A percentile compares a stretch with the other conserved stretches of the same genome.
Evolutionary conservation across 1,140 invertebrate genomes (phyloP).

Genomic region (Belonocnema kinseyi): DNA sequence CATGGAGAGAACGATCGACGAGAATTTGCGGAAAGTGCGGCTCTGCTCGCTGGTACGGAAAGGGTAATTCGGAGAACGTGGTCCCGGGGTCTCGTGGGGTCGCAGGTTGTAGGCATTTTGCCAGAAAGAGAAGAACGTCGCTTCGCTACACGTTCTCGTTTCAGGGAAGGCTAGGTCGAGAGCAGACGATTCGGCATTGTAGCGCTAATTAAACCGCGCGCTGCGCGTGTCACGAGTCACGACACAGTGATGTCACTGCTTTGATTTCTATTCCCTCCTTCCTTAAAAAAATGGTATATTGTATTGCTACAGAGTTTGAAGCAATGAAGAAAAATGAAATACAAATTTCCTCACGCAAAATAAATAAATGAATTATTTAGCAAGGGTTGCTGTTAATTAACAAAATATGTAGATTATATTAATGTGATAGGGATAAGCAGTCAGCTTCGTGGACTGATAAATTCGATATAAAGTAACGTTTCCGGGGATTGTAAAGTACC

Average conservation of each 20-base stretch:
- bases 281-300: not conserved
- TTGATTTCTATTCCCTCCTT: constrained; percentile 62
- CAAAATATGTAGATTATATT: too few relatives aligned
- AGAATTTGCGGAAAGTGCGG: constrained; percentile 14
- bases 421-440: too few relatives aligned
- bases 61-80: constrained; percentile 69
- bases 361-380: too few relatives aligned
- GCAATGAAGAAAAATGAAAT: too few relatives aligned
- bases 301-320: not conserved
- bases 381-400: too few relatives aligned
- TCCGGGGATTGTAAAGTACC: not conserved
- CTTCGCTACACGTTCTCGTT: constrained; percentile 41
- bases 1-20: constrained; percentile 1
- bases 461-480: too few relatives aligned
- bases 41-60: constrained; percentile 36
- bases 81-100: constrained; percentile 64
- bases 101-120: constrained; percentile 69
- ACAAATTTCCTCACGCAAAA: too few relatives aligned
- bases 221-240: constrained; percentile 67
- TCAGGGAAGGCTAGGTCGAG: constrained; percentile 41
- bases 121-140: constrained; percentile 64
- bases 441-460: too few relatives aligned
- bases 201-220: constrained; percentile 70
- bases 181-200: constrained; percentile 65
- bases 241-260: constrained; percentile 63